These are phyloP conservation scores for Mus caroli DNA, from an alignment of 2,797 vertebrate genomes.

Conservation along the genomic window DNA sequence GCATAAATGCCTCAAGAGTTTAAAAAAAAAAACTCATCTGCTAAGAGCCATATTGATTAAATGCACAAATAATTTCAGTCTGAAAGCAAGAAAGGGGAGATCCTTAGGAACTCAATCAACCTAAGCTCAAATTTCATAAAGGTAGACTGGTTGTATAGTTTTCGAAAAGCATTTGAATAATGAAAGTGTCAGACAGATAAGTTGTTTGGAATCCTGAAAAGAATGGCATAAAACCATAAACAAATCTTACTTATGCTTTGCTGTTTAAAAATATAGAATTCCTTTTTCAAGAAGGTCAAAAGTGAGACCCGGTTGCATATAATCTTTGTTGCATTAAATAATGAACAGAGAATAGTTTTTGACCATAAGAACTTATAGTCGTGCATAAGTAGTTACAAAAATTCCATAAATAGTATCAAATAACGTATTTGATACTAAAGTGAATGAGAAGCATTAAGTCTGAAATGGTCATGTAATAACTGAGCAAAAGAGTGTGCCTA, in stretches of 20 bases:
- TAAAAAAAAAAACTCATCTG: neutral
- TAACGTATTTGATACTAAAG: neutral
- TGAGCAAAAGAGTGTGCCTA: neutral
- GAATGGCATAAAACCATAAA: conserved; percentile 14
- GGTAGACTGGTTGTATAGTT: neutral
- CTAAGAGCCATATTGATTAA: conserved; percentile 1
- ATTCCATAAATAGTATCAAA: neutral
- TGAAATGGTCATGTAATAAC: neutral
- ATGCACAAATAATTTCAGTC: conserved; percentile 27
- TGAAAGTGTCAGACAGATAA: neutral
- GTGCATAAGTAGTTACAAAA: neutral
- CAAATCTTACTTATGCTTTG: neutral
- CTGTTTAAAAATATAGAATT: conserved; percentile 24
- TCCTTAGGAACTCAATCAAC: conserved; percentile 30
- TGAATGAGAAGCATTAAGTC: neutral
- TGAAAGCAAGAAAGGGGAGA: neutral
- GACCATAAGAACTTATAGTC: neutral
- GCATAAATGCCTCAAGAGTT: neutral
- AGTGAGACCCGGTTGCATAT: neutral
- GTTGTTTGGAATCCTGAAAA: neutral
- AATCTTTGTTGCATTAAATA: conserved; percentile 22
- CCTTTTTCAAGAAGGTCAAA: neutral
- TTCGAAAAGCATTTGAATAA: conserved; percentile 56
- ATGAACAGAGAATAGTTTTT: neutral
- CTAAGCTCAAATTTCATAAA: neutral